Base-by-base conservation (phyloP, 1,140 invertebrate genomes). In the Drosophila erecta region DNA sequence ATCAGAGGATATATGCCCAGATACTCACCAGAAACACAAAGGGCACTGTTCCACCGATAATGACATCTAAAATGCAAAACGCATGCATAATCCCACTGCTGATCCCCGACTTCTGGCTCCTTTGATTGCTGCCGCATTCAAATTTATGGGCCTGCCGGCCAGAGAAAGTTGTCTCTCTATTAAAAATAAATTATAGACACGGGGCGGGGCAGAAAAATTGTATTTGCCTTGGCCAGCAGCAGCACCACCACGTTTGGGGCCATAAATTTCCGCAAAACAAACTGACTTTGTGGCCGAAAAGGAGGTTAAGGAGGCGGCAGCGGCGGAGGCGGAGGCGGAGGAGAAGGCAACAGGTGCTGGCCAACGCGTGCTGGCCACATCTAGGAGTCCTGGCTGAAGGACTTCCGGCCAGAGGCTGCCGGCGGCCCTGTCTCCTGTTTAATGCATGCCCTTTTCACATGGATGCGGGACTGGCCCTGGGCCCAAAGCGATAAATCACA, bases 121-220 rank as follows among this genome's bases (percentile, higher is more conserved):
- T 35, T 55, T 62, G 40, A 66, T 67, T 67, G 50, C 62, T 47
- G 58, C 37, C 37, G 20, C 14, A 64, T 33, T 37, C 10, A 55
- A 40, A 71, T 71, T 71, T 71, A 71, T 71, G 65, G 51, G 11
- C 41, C 35, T 17, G 50, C 14, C 41, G 33, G n/a, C 11, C 27
- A 62, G 61, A 55, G 62, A 86, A 86, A 75, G 59, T 85, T 81
- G 75, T 76, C 74, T 89, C 84, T 89, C 79, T 87, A 87, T 87
- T 87, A 87, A 87, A 89, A 72, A 87, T 87, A 86, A 87, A 87
- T 87, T 87, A 87, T 87, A 89, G 74, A 79, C 81, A 79, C 81
- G 66, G 58, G 61, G 44, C 20, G 22, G 33, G 49, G 41, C 47
- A 15, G 46, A 86, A 71, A 87, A 76, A 83, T 73, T 83, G 50